phyloP scores from a whole-genome alignment of 2,797 vertebrate species.

The Acrossocheilus fasciatus region DNA sequence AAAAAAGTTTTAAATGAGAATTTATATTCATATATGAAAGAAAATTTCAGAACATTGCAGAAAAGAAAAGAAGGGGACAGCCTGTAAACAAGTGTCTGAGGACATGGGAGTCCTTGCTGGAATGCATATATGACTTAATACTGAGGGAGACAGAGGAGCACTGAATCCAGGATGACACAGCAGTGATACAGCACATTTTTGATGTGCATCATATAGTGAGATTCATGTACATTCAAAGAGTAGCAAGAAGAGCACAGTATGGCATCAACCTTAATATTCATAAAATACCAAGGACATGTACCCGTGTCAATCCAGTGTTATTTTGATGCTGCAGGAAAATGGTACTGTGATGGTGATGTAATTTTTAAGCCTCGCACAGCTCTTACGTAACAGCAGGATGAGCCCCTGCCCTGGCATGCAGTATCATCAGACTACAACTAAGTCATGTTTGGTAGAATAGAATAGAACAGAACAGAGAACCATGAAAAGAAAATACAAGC shows the following conservation, averaged over 20 bases:
- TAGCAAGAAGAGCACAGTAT: neutral
- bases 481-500: neutral
- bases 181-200: neutral
- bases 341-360: constrained; percentile 69
- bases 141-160: neutral
- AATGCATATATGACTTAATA: constrained; percentile 1
- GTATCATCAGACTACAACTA: neutral
- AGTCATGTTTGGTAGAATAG: neutral
- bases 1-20: neutral
- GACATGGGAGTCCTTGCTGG: constrained; percentile 1
- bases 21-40: neutral
- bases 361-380: constrained; percentile 72
- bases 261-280: neutral
- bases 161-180: neutral
- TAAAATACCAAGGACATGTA: constrained; percentile 3
- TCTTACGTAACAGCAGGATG: constrained; percentile 75
- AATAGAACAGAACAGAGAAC: neutral
- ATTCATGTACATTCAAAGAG: neutral
- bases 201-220: neutral
- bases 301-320: neutral
- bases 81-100: neutral
- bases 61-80: neutral
- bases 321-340: constrained; percentile 13
- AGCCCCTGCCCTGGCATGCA: constrained; percentile 61
- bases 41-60: neutral